phyloP scores from a whole-genome alignment of 2,797 vertebrate genomes.

The Nyctibius grandis region DNA sequence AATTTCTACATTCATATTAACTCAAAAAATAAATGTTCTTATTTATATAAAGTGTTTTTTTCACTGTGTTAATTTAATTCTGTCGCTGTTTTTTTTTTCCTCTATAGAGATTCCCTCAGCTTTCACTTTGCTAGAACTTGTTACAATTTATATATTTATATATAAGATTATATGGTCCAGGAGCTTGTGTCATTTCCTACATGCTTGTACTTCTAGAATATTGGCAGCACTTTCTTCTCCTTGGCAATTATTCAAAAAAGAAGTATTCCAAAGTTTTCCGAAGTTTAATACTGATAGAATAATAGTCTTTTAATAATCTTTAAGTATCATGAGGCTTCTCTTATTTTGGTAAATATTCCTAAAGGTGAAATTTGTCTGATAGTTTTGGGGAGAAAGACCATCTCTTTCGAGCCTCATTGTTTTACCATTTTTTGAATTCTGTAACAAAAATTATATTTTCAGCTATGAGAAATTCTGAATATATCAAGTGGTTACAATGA shows the following conservation, averaged over 20 bases:
- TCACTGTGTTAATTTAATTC: background rate
- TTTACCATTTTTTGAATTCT: background rate
- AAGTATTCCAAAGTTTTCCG: background rate
- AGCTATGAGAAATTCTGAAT: background rate
- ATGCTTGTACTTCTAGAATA: background rate
- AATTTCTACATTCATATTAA: background rate
- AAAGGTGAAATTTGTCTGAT: background rate
- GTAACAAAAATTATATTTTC: background rate
- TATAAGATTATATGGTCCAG: background rate
- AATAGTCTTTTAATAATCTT: background rate
- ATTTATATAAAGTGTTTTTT: background rate
- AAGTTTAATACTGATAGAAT: background rate
- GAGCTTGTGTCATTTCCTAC: background rate
- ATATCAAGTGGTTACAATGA: background rate
- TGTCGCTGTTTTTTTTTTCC: fast-evolving
- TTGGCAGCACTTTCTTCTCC: background rate
- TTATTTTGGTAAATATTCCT: background rate
- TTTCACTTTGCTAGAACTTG: background rate
- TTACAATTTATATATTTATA: background rate
- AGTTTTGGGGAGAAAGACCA: background rate
- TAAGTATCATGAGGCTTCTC: background rate
- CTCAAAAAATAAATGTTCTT: background rate
- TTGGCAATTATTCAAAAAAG: background rate
- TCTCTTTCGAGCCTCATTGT: background rate
- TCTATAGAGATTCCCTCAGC: background rate